Base-by-base conservation (phyloP, 2,113 vertebrate species). In the Rhegmatorhina hoffmannsi region DNA sequence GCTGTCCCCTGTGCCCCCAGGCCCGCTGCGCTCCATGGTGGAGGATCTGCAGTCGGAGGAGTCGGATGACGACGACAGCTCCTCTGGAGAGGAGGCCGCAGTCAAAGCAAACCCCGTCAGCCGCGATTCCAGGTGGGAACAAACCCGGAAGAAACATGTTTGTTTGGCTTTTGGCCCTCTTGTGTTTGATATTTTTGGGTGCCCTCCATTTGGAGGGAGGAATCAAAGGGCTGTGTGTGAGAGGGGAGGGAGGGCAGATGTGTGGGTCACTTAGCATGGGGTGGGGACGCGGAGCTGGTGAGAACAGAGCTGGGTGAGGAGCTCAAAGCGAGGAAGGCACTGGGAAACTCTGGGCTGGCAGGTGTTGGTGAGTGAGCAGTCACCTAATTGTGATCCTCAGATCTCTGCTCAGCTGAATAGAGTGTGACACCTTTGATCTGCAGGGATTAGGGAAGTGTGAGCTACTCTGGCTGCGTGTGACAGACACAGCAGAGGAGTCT, bases 1-100 rank as follows among this genome's bases (percentile, higher is more conserved):
- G 2, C 66, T 47, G 38, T 43, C 12, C 23, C 6, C 1, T 8
- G 13, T 68, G 38, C 3, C 21, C 38, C 47, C 72, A 99, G 99
- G 99, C 10, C 99, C 99, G 0, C 97, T 99, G 72, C 98, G 99
- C 78, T 99, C 99, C 47, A 99, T 99, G 99, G 99, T 99, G 95
- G 99, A 99, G 88, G 98, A 99, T 90, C 98, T 99, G 91, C 99
- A 99, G 97, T 99, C 99, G 0, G 99, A 99, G 62, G 99, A 99
- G 92, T 99, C 99, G 0, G 99, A 99, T 1, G 99, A 99, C 18
- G 99, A 99, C 1, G 99, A 99, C 97, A 99, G 99, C 92, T 99
- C 99, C 67, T 99, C 99, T 0, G 99, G 99, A 25, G 99, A 99
- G 67, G 99, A 98, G 95, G 98, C 98, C 4, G 97, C 99, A 2